phyloP scores from a whole-genome alignment of 1,140 invertebrate species.

The Diorhabda sublineata region DNA sequence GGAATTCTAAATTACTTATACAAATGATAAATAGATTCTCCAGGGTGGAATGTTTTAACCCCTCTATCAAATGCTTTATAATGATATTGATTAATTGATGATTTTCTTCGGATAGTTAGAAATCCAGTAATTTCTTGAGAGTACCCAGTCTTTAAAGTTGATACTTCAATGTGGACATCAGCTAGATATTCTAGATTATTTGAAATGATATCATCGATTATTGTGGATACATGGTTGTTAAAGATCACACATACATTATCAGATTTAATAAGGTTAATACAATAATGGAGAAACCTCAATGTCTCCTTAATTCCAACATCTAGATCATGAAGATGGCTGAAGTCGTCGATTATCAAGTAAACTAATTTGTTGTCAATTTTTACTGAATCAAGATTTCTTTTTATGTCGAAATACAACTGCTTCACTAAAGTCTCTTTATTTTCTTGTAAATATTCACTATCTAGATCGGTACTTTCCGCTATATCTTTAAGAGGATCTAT shows the following conservation, averaged over 20 bases:
- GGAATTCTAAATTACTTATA: slow-evolving; percentile 31
- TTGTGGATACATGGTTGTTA: slow-evolving; percentile 53
- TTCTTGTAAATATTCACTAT: slow-evolving; percentile 36
- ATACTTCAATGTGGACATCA: slow-evolving; percentile 59
- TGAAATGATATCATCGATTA: slow-evolving; percentile 52
- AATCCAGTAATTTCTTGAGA: slow-evolving; percentile 66
- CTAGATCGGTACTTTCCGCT: slow-evolving; percentile 43
- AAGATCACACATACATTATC: slow-evolving; percentile 46
- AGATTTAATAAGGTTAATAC: slow-evolving; percentile 43
- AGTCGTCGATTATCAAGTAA: slow-evolving; percentile 63
- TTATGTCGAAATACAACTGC: slow-evolving; percentile 39
- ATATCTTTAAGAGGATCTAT: slow-evolving; percentile 56
- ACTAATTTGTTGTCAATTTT: slow-evolving; percentile 28
- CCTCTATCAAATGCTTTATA: slow-evolving; percentile 69
- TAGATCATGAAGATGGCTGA: slow-evolving; percentile 64
- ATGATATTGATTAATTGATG: slow-evolving; percentile 52
- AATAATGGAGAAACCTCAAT: slow-evolving; percentile 54
- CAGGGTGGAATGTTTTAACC: slow-evolving; percentile 64
- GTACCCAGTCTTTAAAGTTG: slow-evolving; percentile 60
- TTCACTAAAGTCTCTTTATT: slow-evolving; percentile 39
- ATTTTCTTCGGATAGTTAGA: slow-evolving; percentile 53
- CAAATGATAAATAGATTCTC: slow-evolving; percentile 43
- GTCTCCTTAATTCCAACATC: slow-evolving; percentile 52
- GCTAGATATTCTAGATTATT: slow-evolving; percentile 58
- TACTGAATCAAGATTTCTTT: slow-evolving; percentile 30